Evolutionary conservation across 2,888 invertebrate species (phyloP).

Genomic region (Amaurobius ferox): DNA sequence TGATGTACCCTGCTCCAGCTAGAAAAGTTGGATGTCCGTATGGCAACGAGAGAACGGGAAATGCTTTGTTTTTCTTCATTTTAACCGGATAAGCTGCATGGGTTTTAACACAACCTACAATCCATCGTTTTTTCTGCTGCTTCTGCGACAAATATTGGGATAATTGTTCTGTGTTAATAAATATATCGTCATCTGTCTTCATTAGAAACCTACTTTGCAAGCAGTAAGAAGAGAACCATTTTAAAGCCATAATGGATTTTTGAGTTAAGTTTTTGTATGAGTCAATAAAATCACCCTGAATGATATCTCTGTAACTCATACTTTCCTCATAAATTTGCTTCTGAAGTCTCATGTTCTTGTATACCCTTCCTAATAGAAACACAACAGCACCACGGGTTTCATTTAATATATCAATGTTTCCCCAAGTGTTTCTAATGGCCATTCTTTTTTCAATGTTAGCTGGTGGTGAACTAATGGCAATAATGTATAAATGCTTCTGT

Average conservation of each 20-base stretch:
- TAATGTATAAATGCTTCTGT: background rate
- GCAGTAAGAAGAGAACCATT: conserved; percentile 33
- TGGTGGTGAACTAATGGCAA: conserved; percentile 25
- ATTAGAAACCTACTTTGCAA: conserved; percentile 28
- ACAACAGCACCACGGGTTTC: background rate
- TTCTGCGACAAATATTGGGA: background rate
- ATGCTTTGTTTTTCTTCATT: conserved; percentile 59
- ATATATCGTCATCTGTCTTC: conserved; percentile 63
- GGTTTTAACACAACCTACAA: conserved; percentile 38
- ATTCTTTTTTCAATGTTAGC: conserved; percentile 16
- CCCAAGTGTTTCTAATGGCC: conserved; percentile 51
- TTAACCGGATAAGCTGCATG: conserved; percentile 28
- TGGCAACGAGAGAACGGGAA: conserved; percentile 75
- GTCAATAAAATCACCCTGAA: conserved; percentile 43
- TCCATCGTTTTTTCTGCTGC: conserved; percentile 13
- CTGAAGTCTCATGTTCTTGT: conserved; percentile 6
- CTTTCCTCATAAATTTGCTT: conserved; percentile 26
- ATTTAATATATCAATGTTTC: background rate
- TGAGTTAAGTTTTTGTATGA: conserved; percentile 44
- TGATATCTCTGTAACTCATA: conserved; percentile 13
- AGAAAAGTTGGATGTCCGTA: conserved; percentile 75
- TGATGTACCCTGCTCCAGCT: conserved; percentile 77
- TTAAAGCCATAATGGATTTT: conserved; percentile 36
- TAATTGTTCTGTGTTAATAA: conserved; percentile 34
- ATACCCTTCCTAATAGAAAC: conserved; percentile 23